These are phyloP conservation scores for Himantopus leucocephalus DNA, from an alignment of 2,113 vertebrate genomes.

Conservation along the genomic window DNA sequence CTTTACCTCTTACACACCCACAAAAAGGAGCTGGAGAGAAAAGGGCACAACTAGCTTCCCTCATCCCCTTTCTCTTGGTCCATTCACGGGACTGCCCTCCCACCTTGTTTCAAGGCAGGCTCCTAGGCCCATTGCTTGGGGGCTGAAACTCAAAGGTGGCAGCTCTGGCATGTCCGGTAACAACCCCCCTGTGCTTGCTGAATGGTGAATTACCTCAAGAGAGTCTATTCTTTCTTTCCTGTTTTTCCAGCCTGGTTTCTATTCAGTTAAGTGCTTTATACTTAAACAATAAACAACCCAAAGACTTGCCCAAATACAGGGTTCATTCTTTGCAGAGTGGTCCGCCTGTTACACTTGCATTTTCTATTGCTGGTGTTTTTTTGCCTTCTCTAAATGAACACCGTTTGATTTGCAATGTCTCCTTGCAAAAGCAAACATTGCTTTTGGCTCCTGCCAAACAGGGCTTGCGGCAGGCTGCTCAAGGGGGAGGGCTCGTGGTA, in stretches of 20 bases:
- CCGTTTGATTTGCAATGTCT: neutral
- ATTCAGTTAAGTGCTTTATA: neutral
- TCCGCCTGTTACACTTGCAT: neutral
- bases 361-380: neutral
- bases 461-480: neutral
- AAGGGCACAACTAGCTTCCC: accelerated
- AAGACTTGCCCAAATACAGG: neutral
- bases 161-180: neutral
- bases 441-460: neutral
- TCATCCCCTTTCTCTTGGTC: neutral
- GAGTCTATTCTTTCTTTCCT: neutral
- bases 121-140: neutral
- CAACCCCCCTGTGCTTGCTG: neutral
- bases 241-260: constrained; percentile 5
- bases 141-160: neutral
- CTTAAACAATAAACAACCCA: neutral
- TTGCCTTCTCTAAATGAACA: neutral
- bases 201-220: neutral
- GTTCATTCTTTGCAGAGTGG: neutral
- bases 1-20: accelerated
- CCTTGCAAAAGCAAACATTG: neutral
- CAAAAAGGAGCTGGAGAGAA: neutral
- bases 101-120: neutral
- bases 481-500: neutral
- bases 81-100: neutral